A percentile compares a stretch with the other conserved stretches of the same genome.
These are phyloP conservation scores for Sardina pilchardus DNA, from an alignment of 2,113 vertebrate species.

Conservation along the genomic window DNA sequence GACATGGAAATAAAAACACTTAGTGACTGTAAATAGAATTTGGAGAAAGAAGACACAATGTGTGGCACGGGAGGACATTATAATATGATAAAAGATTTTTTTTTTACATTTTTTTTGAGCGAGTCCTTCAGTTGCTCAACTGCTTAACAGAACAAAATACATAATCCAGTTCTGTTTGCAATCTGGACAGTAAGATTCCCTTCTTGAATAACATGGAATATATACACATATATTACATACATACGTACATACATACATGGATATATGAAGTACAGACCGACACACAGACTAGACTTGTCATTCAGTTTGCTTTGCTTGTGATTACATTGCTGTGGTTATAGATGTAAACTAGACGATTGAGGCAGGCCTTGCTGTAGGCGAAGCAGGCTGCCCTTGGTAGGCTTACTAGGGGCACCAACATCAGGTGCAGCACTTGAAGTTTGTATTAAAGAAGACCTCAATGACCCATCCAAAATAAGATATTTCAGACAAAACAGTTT, in stretches of 20 bases:
- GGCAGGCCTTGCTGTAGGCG: not conserved
- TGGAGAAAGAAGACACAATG: not conserved
- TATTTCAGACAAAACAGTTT: too few species aligned
- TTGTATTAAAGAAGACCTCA: too few species aligned
- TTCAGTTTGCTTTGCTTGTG: slow-evolving; percentile 43
- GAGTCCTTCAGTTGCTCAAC: slow-evolving; percentile 38
- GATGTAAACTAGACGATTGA: not conserved
- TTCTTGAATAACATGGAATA: slow-evolving; percentile 73
- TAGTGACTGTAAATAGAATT: not conserved
- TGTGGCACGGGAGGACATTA: slow-evolving; percentile 26
- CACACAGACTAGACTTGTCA: slow-evolving; percentile 47
- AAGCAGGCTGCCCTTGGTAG: too few species aligned
- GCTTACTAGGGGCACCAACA: too few species aligned
- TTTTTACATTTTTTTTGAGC: slow-evolving; percentile 39
- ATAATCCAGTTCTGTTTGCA: slow-evolving; percentile 40
- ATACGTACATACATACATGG: slow-evolving; percentile 37
- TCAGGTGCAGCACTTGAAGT: too few species aligned
- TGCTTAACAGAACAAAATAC: slow-evolving; percentile 2
- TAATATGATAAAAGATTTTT: slow-evolving; percentile 26
- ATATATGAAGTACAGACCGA: slow-evolving; percentile 39
- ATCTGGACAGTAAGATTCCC: slow-evolving; percentile 65
- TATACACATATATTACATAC: slow-evolving; percentile 63
- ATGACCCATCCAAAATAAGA: too few species aligned
- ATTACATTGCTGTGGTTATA: slow-evolving; percentile 17
- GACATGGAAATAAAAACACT: not conserved